phyloP scores from a whole-genome alignment of 2,113 vertebrate species.

The Corythornis cristatus region DNA sequence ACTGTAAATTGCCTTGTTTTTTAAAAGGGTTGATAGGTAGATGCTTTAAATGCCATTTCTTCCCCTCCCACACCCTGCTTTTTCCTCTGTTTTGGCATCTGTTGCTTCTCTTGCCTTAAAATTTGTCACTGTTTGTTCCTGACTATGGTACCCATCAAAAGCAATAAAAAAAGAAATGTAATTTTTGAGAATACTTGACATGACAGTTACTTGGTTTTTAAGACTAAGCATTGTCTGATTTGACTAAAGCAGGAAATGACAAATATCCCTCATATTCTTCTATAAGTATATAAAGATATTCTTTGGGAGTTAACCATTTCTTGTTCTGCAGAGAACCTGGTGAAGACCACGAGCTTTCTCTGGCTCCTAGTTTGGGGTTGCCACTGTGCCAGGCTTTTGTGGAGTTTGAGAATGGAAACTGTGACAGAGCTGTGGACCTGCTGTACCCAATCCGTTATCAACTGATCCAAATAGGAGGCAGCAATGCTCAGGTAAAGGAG shows the following conservation, averaged over 20 bases:
- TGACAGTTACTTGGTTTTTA: no score
- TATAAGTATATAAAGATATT: no score
- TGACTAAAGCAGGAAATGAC: neutral
- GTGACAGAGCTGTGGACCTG: slow-evolving; percentile 79
- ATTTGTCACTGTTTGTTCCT: neutral
- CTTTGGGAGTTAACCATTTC: neutral
- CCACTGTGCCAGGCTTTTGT: slow-evolving; percentile 89
- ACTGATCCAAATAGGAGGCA: slow-evolving; percentile 83
- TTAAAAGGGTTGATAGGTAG: neutral
- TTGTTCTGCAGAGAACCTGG: slow-evolving; percentile 71
- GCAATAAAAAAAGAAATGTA: neutral
- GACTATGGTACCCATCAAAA: neutral
- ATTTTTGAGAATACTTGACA: neutral
- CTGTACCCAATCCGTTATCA: slow-evolving; percentile 87
- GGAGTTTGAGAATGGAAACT: slow-evolving; percentile 85
- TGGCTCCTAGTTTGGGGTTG: slow-evolving; percentile 80
- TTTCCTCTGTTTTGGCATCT: neutral
- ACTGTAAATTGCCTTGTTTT: neutral
- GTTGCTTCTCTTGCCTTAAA: neutral
- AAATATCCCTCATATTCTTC: neutral
- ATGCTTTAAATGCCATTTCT: neutral
- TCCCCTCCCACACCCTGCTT: neutral
- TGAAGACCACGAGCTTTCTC: slow-evolving; percentile 81
- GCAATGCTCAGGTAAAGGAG: slow-evolving; percentile 89
- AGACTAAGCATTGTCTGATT: neutral